phyloP scores from a whole-genome alignment of 2,797 vertebrate species.

The Phyllotis vaccarum region DNA sequence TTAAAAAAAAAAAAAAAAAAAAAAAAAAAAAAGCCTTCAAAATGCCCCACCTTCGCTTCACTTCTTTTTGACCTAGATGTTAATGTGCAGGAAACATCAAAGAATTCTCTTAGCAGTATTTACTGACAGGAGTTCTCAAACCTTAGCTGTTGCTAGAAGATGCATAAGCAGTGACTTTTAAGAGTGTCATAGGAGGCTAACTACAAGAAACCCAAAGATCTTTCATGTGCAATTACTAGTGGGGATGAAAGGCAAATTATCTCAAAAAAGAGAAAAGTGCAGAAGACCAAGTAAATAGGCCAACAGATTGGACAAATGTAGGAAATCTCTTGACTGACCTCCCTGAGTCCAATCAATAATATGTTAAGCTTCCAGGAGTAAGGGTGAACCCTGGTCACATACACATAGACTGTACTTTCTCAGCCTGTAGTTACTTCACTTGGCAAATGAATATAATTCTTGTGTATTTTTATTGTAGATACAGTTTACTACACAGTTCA shows the following conservation, averaged over 20 bases:
- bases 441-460: neutral
- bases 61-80: neutral
- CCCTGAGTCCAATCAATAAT: neutral
- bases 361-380: neutral
- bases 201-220: neutral
- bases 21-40: constrained; percentile 35
- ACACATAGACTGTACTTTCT: neutral
- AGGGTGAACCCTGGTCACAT: neutral
- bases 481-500: neutral
- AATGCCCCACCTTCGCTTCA: too few relatives aligned
- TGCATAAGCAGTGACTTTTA: constrained; percentile 4
- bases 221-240: neutral
- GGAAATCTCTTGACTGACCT: neutral
- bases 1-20: constrained; percentile 67
- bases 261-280: neutral
- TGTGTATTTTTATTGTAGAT: neutral
- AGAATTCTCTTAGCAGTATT: constrained; percentile 31
- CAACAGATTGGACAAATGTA: neutral
- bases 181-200: constrained; percentile 14
- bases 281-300: neutral
- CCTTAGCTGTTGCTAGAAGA: constrained; percentile 14
- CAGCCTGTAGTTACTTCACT: neutral
- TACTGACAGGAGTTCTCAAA: constrained; percentile 34
- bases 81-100: constrained; percentile 36
- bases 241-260: constrained; percentile 17